Conservation (phyloP, 2,888 invertebrate genomes). For the Cataglyphis albicans region DNA sequence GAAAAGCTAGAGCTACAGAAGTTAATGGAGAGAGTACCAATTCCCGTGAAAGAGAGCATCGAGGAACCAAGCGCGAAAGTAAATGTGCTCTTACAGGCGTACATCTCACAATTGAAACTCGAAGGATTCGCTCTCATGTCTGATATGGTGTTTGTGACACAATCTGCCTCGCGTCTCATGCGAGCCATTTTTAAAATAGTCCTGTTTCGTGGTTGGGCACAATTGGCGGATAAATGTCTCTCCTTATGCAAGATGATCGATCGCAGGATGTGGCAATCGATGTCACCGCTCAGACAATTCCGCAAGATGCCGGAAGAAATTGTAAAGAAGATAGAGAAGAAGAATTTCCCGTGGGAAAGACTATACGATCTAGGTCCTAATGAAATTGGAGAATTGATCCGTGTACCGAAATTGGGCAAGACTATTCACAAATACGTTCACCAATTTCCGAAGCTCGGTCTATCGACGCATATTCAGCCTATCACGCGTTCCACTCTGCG, state of each 20-base stretch:
- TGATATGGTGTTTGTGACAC: constrained; percentile 99
- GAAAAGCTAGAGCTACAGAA: constrained; percentile 99
- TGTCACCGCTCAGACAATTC: constrained; percentile 99
- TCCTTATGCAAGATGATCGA: constrained; percentile 99
- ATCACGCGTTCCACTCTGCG: constrained; percentile 97
- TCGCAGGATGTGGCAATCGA: constrained; percentile 99
- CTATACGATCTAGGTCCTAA: constrained; percentile 98
- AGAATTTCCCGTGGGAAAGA: constrained; percentile 97
- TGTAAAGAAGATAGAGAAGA: constrained; percentile 99
- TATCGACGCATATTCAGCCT: constrained; percentile 99
- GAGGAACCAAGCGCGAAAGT: constrained; percentile 99
- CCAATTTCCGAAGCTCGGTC: constrained; percentile 98
- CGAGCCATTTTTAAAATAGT: constrained; percentile 99
- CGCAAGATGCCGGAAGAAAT: constrained; percentile 99
- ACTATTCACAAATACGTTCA: constrained; percentile 98
- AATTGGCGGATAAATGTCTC: constrained; percentile 97
- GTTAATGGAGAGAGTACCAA: constrained; percentile 96
- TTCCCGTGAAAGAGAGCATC: constrained; percentile 99
- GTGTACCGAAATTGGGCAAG: constrained; percentile 97
- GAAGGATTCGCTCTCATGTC: constrained; percentile 99
- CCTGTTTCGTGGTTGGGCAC: constrained; percentile 97
- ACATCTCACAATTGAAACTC: constrained; percentile 98
- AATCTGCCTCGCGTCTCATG: constrained; percentile 97
- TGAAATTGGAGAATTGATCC: constrained; percentile 97
- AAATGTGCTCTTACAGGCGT: constrained; percentile 97